Evolutionary conservation across 2,113 vertebrate genomes (phyloP).

Genomic region (Cromileptes altivelis): DNA sequence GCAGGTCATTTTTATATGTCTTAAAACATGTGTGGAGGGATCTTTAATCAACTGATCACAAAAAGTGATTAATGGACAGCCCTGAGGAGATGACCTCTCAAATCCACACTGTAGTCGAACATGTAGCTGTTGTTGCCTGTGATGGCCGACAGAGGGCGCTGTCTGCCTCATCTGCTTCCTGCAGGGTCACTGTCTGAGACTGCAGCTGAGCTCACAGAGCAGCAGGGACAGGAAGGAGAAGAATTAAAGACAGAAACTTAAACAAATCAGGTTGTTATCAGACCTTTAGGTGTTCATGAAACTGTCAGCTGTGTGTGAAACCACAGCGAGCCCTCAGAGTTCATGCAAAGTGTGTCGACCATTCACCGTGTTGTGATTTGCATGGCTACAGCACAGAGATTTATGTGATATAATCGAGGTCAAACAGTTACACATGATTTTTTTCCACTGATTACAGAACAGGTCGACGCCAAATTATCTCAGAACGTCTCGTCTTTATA

Average conservation of each 20-base stretch:
- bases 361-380: constrained; percentile 26
- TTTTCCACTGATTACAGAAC: neutral
- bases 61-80: neutral
- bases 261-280: neutral
- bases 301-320: constrained; percentile 8
- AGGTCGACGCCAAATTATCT: neutral
- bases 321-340: constrained; percentile 5
- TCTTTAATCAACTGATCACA: too few relatives aligned
- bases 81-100: neutral
- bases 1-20: too few relatives aligned
- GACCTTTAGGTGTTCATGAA: constrained; percentile 18
- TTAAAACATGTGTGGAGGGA: too few relatives aligned
- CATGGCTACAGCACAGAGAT: constrained; percentile 30
- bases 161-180: constrained; percentile 14
- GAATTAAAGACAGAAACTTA: neutral
- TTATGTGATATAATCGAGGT: neutral
- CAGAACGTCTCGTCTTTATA: neutral
- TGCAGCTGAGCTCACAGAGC: neutral
- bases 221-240: neutral
- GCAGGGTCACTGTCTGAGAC: neutral
- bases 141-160: constrained; percentile 59
- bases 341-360: constrained; percentile 24
- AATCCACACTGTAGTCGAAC: neutral
- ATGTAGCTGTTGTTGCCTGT: neutral
- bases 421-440: neutral